Base-by-base conservation (phyloP, 2,797 vertebrate genomes). In the Varecia variegata region DNA sequence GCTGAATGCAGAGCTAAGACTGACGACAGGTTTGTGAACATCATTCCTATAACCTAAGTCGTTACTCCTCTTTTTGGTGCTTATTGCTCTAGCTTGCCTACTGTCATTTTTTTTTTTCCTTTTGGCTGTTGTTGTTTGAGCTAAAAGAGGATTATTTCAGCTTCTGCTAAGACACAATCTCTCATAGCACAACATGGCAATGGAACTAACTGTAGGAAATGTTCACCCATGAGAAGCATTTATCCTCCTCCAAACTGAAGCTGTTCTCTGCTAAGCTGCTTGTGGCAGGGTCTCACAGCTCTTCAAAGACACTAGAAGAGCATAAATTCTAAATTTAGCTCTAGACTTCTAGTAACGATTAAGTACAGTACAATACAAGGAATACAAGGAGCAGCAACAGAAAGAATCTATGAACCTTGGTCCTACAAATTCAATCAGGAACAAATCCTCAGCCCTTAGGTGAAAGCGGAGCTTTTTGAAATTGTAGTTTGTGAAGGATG, bases 401-500 rank as follows among this genome's bases (percentile, higher is more conserved):
- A 54, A 93, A 30, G 52, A 84, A 23, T 40, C 60, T 52, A 14
- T 67, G 25, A 54, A 18, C 1, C 18, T 90, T 38, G 27, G 43
- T 85, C 43, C 38, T 92, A 87, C 43, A 65, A 40, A 73, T 92
- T 92, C 38, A 85, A 84, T 95, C 25, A 62, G 47, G 56, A 88
- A 70, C 88, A 96, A 89, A 90, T 97, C 74, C n/a, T 77, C 23
- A 27, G 56, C 17, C 62, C 52, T 81, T 45, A 71, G 38, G 40
- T 47, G 47, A n/a, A 88, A 93, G 35, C 58, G 21, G 35, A 96
- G 32, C 8, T 74, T 67, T 96, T 83, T 77, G 54, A 95, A 96
- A 95, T 71, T 90, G 27, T 35, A 83, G 13, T 82, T 88, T 90
- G n/a, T 90, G 50, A 95, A 97, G 27, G 27, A 85, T 60, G 43